A percentile compares a stretch with the other conserved stretches of the same genome.
phyloP scores from a whole-genome alignment of 2,797 vertebrate genomes.

The Ctenopoma kingsleyae region DNA sequence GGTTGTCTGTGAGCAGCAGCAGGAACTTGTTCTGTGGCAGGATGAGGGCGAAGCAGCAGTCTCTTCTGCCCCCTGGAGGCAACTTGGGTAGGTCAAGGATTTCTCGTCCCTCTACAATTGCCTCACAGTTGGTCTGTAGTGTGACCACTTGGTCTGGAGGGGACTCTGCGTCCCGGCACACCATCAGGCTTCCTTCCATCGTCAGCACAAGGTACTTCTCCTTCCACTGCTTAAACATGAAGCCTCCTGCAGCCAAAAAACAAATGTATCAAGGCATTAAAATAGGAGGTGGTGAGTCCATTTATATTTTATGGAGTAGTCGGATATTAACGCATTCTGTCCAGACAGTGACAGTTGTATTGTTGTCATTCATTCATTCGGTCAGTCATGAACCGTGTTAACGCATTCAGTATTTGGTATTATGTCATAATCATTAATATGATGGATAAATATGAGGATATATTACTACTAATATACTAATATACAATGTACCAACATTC shows the following conservation, averaged over 20 bases:
- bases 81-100: slow-evolving; percentile 85
- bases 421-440: background rate
- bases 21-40: slow-evolving; percentile 85
- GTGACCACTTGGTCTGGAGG: slow-evolving; percentile 84
- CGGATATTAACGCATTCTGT: background rate
- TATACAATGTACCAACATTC: background rate
- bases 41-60: slow-evolving; percentile 88
- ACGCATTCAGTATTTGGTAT: background rate
- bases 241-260: slow-evolving; percentile 79
- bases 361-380: no score
- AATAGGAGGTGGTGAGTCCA: no score
- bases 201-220: slow-evolving; percentile 86
- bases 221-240: slow-evolving; percentile 92
- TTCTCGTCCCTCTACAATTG: slow-evolving; percentile 83
- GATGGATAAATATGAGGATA: background rate
- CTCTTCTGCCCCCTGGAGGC: slow-evolving; percentile 83
- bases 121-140: slow-evolving; percentile 81
- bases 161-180: slow-evolving; percentile 84
- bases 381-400: background rate
- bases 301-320: no score
- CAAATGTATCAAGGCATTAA: background rate
- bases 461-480: background rate
- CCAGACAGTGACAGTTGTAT: background rate
- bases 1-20: slow-evolving; percentile 83
- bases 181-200: slow-evolving; percentile 84